Conservation (phyloP, 2,113 vertebrate species). For the Larimichthys crocea region DNA sequence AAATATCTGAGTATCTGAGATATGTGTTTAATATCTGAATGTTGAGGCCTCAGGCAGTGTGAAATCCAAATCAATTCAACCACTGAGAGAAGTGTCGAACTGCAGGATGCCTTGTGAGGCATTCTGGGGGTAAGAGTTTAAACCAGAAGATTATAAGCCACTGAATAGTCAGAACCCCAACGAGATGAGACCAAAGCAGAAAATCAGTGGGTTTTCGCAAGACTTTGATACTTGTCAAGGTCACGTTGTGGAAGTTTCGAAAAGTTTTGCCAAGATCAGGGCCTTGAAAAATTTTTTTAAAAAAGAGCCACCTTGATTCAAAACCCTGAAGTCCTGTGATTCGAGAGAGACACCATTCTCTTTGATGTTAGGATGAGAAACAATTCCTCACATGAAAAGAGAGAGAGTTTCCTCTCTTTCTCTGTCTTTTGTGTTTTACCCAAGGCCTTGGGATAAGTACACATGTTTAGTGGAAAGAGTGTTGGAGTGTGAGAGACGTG, state of each 20-base stretch:
- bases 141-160: slow-evolving; percentile 58
- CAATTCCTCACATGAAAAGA: slow-evolving; percentile 82
- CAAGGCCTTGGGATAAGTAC: slow-evolving; percentile 68
- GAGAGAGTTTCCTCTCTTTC: slow-evolving; percentile 62
- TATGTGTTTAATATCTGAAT: slow-evolving; percentile 73
- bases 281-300: slow-evolving; percentile 44
- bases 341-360: slow-evolving; percentile 56
- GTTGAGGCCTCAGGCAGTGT: slow-evolving; percentile 65
- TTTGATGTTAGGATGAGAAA: slow-evolving; percentile 85
- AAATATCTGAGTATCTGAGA: slow-evolving; percentile 69
- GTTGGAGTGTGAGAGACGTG: slow-evolving; percentile 19
- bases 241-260: slow-evolving; percentile 50
- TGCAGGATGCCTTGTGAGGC: slow-evolving; percentile 40
- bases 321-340: slow-evolving; percentile 59
- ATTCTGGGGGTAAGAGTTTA: slow-evolving; percentile 50
- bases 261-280: slow-evolving; percentile 52
- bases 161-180: slow-evolving; percentile 45
- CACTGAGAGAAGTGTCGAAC: slow-evolving; percentile 51
- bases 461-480: slow-evolving; percentile 31
- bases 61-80: slow-evolving; percentile 72
- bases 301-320: slow-evolving; percentile 50
- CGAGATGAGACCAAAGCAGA: slow-evolving; percentile 49
- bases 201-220: slow-evolving; percentile 40
- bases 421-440: slow-evolving; percentile 45
- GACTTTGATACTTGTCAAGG: slow-evolving; percentile 62